Evolutionary conservation across 30 jellyfish, hydroid and myxozoan genomes (phyloP).

Genomic region (Pseudorhiza aurosa): DNA sequence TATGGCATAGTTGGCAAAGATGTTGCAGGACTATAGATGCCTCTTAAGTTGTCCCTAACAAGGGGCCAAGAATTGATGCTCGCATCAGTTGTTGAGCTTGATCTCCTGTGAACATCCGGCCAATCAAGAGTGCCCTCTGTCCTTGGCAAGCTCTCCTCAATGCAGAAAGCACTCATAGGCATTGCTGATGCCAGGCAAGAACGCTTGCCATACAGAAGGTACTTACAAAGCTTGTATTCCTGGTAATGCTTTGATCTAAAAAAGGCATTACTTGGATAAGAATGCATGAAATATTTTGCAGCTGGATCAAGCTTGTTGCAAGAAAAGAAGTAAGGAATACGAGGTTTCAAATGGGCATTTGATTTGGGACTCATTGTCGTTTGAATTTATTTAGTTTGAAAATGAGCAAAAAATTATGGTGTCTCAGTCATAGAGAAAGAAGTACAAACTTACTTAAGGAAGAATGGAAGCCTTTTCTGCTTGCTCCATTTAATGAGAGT

Average conservation of each 20-base stretch:
- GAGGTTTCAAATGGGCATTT: too few relatives aligned
- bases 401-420: too few relatives aligned
- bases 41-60: conserved; percentile 20
- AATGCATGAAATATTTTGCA: too few relatives aligned
- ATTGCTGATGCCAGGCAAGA: conserved; percentile 42
- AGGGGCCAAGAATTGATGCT: conserved; percentile 70
- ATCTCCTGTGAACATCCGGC: not conserved
- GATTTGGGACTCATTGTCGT: too few relatives aligned
- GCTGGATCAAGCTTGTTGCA: too few relatives aligned
- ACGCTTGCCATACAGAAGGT: conserved; percentile 36
- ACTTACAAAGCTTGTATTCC: conserved; percentile 60
- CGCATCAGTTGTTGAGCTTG: conserved; percentile 7
- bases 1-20: conserved; percentile 45
- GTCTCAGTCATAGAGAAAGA: not conserved
- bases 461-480: conserved; percentile 50
- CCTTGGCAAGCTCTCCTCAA: not conserved
- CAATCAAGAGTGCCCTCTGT: not conserved
- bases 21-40: conserved; percentile 56
- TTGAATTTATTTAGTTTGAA: too few relatives aligned
- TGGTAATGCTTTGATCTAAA: conserved; percentile 54
- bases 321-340: too few relatives aligned
- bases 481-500: conserved; percentile 51
- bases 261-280: too few relatives aligned
- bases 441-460: conserved; percentile 30
- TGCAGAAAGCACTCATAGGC: conserved; percentile 11